Percentiles rank a stretch among this genome's conserved stretches.
These are phyloP conservation scores for Gobio gobio DNA, from an alignment of 2,113 vertebrate genomes.

Conservation along the genomic window DNA sequence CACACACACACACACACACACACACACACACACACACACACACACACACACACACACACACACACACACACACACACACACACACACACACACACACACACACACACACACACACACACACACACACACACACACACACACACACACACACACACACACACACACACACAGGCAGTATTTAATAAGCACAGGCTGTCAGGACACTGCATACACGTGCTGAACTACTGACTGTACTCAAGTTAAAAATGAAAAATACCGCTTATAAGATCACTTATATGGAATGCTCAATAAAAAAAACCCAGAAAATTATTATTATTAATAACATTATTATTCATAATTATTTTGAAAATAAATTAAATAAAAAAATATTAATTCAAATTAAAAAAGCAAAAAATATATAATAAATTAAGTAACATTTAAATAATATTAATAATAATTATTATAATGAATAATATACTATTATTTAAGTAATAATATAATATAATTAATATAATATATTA, in stretches of 20 bases:
- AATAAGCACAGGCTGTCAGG: not conserved
- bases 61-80: not conserved
- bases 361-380: no score
- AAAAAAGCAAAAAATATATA: no score
- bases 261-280: not conserved
- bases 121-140: not conserved
- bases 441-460: no score
- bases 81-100: not conserved
- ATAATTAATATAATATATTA: no score
- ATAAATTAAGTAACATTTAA: no score
- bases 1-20: not conserved
- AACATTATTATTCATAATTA: no score
- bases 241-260: not conserved
- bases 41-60: constrained; percentile 4
- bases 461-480: no score
- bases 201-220: not conserved
- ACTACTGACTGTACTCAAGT: not conserved
- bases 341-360: no score
- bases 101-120: not conserved
- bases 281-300: not conserved
- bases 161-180: not conserved
- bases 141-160: not conserved
- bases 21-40: not conserved
- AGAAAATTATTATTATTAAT: no score
- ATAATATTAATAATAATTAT: no score